These are phyloP conservation scores for Astur gentilis DNA, from an alignment of 2,113 vertebrate genomes.

Conservation along the genomic window DNA sequence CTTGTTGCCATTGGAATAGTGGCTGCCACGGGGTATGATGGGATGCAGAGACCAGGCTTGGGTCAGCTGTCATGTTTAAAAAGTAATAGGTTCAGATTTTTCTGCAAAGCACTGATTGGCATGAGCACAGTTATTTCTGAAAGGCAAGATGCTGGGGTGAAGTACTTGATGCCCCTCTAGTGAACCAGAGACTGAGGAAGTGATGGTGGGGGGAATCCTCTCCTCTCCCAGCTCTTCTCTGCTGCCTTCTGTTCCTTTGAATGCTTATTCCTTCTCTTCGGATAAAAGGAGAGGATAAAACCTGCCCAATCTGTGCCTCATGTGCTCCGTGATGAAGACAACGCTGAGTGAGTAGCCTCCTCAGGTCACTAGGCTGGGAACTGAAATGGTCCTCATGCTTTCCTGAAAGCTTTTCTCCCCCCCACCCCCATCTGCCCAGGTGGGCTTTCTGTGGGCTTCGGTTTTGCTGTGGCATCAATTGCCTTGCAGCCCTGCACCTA, in stretches of 20 bases:
- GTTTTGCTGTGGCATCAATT: not conserved
- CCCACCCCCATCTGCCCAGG: not conserved
- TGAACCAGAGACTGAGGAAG: not conserved
- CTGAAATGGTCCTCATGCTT: not conserved
- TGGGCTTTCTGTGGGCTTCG: not conserved
- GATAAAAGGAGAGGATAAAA: not conserved
- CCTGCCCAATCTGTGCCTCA: not conserved
- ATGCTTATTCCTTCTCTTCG: not conserved
- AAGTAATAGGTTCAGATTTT: not conserved
- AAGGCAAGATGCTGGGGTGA: not conserved
- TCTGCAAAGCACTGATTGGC: not conserved
- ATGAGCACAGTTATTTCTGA: not conserved
- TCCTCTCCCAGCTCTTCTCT: not conserved
- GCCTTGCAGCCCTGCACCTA: not conserved
- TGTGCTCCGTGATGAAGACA: not conserved
- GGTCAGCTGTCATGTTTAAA: not conserved
- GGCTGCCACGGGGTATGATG: rapidly evolving
- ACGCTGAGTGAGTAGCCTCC: not conserved
- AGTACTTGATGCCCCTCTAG: not conserved
- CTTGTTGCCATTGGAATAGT: not conserved
- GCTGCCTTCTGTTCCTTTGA: not conserved
- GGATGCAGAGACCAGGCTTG: not conserved
- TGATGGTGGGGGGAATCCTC: not conserved
- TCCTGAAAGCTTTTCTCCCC: not conserved
- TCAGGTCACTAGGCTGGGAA: not conserved